phyloP scores from a whole-genome alignment of 2,888 invertebrate species.

The Pharmacophagus antenor region DNA sequence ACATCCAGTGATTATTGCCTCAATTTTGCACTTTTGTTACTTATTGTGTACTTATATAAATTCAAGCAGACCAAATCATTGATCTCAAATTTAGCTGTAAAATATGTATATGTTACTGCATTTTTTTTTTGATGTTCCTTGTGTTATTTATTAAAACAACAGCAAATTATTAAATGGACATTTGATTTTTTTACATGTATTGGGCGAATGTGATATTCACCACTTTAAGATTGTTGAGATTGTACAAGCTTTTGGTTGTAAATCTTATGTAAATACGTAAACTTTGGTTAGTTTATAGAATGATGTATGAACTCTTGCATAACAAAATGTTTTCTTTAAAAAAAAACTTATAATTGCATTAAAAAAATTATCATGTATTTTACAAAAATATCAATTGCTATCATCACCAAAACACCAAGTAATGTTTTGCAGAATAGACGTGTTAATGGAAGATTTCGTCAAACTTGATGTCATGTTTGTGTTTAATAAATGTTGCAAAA shows the following conservation, averaged over 20 bases:
- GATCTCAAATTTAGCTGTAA: slow-evolving; percentile 22
- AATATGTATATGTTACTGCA: not conserved
- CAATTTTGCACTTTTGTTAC: not conserved
- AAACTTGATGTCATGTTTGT: slow-evolving; percentile 24
- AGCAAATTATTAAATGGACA: too few relatives aligned
- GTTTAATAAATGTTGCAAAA: slow-evolving; percentile 59
- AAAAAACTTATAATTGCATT: too few relatives aligned
- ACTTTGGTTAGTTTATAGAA: too few relatives aligned
- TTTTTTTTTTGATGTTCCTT: not conserved
- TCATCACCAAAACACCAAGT: not conserved
- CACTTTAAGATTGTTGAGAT: too few relatives aligned
- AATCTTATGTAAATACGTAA: too few relatives aligned
- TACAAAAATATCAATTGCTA: not conserved
- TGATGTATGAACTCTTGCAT: too few relatives aligned
- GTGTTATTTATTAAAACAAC: not conserved
- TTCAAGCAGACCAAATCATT: slow-evolving; percentile 19
- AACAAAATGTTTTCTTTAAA: too few relatives aligned
- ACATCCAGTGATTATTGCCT: not conserved
- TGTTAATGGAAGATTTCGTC: slow-evolving; percentile 6
- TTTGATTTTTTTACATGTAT: too few relatives aligned
- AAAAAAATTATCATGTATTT: not conserved
- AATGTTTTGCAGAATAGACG: not conserved
- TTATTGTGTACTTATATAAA: slow-evolving; percentile 19
- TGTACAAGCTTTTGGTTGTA: too few relatives aligned
- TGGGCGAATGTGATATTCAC: too few relatives aligned